Conservation (phyloP, 1,140 invertebrate genomes). For the Heliconius hewitsoni region DNA sequence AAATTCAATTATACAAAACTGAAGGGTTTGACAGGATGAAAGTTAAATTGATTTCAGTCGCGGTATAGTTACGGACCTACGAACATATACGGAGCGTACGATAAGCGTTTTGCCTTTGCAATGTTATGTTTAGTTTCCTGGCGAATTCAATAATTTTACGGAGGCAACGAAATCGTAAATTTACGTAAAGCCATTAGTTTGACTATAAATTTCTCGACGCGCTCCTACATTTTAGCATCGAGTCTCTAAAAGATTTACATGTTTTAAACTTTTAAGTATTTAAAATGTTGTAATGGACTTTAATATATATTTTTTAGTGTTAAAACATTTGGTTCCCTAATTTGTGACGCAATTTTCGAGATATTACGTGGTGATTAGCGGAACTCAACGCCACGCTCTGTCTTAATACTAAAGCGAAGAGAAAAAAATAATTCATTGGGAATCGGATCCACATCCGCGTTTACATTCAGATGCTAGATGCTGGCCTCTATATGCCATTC, state of each 20-base stretch:
- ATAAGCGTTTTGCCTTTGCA: constrained; percentile 14
- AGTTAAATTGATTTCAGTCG: constrained; percentile 26
- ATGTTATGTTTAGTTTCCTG: constrained; percentile 31
- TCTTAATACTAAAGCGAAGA: no score
- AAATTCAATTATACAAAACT: constrained; percentile 23
- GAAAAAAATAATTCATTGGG: no score
- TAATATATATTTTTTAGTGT: not conserved
- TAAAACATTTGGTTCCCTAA: no score
- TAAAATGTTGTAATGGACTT: not conserved
- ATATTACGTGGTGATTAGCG: no score
- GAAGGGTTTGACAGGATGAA: constrained; percentile 10
- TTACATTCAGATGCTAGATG: no score
- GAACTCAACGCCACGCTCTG: no score
- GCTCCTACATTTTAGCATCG: not conserved
- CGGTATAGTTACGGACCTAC: constrained; percentile 8
- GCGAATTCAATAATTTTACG: constrained; percentile 29
- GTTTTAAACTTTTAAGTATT: not conserved
- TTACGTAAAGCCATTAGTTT: constrained; percentile 19
- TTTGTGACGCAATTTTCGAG: no score
- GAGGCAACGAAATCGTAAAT: constrained; percentile 27
- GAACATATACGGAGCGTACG: not conserved
- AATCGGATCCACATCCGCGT: no score
- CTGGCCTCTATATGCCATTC: no score
- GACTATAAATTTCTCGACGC: constrained; percentile 12
- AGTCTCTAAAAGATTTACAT: not conserved